Evolutionary conservation across 2,797 vertebrate species (phyloP).

Genomic region (Setipinna tenuifilis): DNA sequence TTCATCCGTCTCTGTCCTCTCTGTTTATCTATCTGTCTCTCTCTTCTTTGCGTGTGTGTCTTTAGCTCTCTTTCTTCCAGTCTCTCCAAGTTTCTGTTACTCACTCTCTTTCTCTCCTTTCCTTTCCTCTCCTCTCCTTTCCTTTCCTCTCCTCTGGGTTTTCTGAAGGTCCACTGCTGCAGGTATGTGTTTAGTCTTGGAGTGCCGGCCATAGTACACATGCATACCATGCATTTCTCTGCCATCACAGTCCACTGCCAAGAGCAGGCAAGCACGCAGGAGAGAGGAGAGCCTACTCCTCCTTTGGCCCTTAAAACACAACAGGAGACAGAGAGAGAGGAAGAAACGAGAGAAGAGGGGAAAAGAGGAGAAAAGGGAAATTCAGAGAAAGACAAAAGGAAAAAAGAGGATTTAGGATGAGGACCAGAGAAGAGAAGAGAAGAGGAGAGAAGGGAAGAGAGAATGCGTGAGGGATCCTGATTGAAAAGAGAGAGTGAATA

Average conservation of each 20-base stretch:
- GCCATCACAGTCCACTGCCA: conserved; percentile 5
- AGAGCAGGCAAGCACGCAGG: conserved; percentile 12
- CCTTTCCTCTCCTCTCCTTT: background rate
- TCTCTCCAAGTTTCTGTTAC: no score
- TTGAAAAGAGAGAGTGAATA: background rate
- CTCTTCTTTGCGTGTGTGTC: no score
- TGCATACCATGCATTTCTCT: background rate
- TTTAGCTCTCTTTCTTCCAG: background rate
- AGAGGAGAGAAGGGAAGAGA: background rate
- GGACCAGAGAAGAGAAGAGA: background rate
- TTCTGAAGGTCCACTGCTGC: background rate
- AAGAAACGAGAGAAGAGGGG: background rate
- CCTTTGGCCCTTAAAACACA: background rate
- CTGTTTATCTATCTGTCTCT: background rate
- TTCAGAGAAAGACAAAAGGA: no score
- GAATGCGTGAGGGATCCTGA: background rate
- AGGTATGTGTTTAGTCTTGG: background rate
- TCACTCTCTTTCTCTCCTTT: background rate
- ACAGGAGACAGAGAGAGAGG: background rate
- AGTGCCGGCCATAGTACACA: background rate
- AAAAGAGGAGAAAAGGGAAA: no score
- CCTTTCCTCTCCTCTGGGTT: background rate
- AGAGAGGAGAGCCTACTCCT: background rate
- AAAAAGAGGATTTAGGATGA: no score
- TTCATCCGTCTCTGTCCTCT: background rate